Conservation (phyloP, 2,113 vertebrate genomes). For the Semicossyphus pulcher region DNA sequence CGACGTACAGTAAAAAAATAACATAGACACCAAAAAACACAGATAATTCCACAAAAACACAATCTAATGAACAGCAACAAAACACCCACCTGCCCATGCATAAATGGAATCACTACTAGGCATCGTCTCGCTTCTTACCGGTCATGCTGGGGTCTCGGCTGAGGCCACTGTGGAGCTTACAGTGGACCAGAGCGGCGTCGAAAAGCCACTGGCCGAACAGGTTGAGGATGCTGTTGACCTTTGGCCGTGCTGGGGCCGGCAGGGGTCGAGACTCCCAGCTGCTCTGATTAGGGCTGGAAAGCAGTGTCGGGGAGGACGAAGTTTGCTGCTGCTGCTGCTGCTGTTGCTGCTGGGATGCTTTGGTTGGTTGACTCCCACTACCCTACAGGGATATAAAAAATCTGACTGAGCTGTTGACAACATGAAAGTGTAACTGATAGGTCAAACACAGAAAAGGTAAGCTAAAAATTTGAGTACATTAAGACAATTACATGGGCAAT, state of each 20-base stretch:
- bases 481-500: too few species aligned
- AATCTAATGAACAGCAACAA: conserved; percentile 55
- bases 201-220: conserved; percentile 98
- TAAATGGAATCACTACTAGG: conserved; percentile 19
- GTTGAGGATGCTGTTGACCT: conserved; percentile 98
- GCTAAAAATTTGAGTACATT: too few species aligned
- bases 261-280: conserved; percentile 92
- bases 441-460: not conserved
- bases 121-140: conserved; percentile 85
- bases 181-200: conserved; percentile 95
- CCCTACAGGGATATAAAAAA: conserved; percentile 72
- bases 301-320: conserved; percentile 89
- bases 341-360: conserved; percentile 87
- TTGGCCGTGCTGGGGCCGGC: conserved; percentile 92
- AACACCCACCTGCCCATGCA: conserved; percentile 76
- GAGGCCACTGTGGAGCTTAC: conserved; percentile 96
- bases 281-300: conserved; percentile 95
- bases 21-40: conserved; percentile 52
- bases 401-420: not conserved
- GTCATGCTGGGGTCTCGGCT: conserved; percentile 97
- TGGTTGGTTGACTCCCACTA: conserved; percentile 87
- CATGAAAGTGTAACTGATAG: not conserved
- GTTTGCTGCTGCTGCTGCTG: conserved; percentile 89
- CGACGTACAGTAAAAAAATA: conserved; percentile 51
- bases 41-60: conserved; percentile 58